phyloP scores from a whole-genome alignment of 2,113 vertebrate species.

The Dendropsophus ebraccatus region DNA sequence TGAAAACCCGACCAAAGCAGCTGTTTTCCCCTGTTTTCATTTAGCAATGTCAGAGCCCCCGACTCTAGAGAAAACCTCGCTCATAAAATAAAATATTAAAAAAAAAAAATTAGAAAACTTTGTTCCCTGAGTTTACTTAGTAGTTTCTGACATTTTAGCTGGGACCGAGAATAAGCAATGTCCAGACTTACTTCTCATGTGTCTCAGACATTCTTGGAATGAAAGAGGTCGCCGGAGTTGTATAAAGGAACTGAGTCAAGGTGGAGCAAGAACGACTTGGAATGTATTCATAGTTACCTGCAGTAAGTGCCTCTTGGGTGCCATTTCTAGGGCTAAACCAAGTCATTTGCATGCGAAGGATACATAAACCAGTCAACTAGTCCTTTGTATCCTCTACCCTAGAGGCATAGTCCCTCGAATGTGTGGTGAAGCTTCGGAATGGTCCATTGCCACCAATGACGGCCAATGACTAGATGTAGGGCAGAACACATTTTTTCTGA shows the following conservation, averaged over 20 bases:
- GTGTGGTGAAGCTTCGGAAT: background rate
- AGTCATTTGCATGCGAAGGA: background rate
- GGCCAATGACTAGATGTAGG: background rate
- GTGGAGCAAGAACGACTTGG: background rate
- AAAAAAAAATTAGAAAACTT: too few relatives aligned
- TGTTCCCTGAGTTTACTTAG: background rate
- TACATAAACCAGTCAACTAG: background rate
- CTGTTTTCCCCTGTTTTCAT: constrained; percentile 30
- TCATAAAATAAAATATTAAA: background rate
- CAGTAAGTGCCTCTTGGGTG: background rate
- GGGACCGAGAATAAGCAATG: background rate
- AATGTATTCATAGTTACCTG: too few relatives aligned
- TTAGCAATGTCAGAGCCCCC: constrained; percentile 25
- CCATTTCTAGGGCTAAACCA: background rate
- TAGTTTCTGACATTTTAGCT: constrained; percentile 8
- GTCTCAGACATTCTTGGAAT: constrained; percentile 18
- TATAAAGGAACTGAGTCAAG: background rate
- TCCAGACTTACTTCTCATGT: constrained; percentile 15
- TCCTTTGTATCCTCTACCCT: background rate
- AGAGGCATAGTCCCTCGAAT: background rate
- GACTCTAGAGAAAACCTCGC: constrained; percentile 8
- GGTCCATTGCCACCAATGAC: background rate
- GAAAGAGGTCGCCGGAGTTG: background rate
- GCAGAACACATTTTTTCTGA: background rate
- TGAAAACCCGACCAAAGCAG: constrained; percentile 26